Percentiles rank a stretch among this genome's conserved stretches.
These are phyloP conservation scores for Monodelphis domestica DNA, from an alignment of 2,797 vertebrate genomes.

Conservation along the genomic window DNA sequence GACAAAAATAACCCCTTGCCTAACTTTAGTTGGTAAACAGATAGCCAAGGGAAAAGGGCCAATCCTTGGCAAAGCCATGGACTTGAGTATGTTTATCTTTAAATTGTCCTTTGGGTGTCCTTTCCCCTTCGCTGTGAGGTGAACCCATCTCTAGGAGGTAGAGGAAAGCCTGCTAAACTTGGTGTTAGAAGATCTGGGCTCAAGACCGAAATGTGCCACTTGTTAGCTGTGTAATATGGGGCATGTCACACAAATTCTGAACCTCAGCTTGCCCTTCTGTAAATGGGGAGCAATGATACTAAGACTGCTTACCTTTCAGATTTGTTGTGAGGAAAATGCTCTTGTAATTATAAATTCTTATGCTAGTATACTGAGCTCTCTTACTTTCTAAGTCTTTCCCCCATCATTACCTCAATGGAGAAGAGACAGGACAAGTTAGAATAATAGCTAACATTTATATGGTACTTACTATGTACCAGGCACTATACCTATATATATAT, in stretches of 20 bases:
- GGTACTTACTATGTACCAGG: no score
- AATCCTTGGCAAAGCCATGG: not conserved
- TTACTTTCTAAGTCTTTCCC: not conserved
- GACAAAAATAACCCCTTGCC: not conserved
- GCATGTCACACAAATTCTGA: not conserved
- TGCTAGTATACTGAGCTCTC: not conserved
- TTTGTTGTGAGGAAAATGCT: not conserved
- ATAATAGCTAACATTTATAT: no score
- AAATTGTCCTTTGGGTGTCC: not conserved
- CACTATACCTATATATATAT: no score
- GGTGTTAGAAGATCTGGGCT: not conserved
- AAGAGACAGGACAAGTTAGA: no score
- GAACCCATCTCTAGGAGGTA: not conserved
- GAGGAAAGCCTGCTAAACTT: not conserved
- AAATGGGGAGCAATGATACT: not conserved
- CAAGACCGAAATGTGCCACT: not conserved
- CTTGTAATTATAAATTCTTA: not conserved
- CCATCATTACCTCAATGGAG: no score
- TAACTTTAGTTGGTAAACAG: not conserved
- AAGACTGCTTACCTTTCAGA: not conserved
- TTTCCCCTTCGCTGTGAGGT: not conserved
- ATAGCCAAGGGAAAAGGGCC: not conserved
- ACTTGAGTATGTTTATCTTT: not conserved
- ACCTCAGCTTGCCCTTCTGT: not conserved
- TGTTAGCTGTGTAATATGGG: not conserved